These are phyloP conservation scores for Pseudorhiza aurosa DNA, from an alignment of 30 jellyfish, hydroid and myxozoan genomes.

Conservation along the genomic window DNA sequence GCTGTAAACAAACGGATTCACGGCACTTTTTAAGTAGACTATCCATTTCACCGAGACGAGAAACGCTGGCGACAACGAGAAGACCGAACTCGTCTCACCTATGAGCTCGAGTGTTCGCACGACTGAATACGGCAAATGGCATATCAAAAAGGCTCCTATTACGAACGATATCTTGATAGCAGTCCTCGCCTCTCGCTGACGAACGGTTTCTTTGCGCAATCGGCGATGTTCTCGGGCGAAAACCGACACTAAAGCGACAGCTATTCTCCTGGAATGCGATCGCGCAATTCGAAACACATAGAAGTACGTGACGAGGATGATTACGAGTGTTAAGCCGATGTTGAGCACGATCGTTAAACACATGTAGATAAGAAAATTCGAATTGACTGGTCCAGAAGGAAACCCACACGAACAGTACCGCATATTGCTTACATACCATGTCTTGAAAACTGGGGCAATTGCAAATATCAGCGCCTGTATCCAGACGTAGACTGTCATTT, in stretches of 20 bases:
- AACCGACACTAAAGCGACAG: slow-evolving; percentile 68
- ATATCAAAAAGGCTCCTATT: slow-evolving; percentile 74
- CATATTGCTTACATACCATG: slow-evolving; percentile 69
- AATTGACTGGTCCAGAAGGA: slow-evolving; percentile 32
- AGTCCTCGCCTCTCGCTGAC: slow-evolving; percentile 85
- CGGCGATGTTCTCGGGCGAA: slow-evolving; percentile 51
- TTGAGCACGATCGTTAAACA: slow-evolving; percentile 38
- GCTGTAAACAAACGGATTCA: slow-evolving; percentile 81
- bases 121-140: slow-evolving; percentile 82
- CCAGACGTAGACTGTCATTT: slow-evolving; percentile 64
- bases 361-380: slow-evolving; percentile 54
- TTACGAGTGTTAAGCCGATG: slow-evolving; percentile 58
- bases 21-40: slow-evolving; percentile 80
- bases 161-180: slow-evolving; percentile 81
- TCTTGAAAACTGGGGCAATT: slow-evolving; percentile 47
- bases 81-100: slow-evolving; percentile 19
- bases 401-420: slow-evolving; percentile 71
- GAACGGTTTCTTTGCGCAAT: slow-evolving; percentile 65
- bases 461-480: slow-evolving; percentile 75
- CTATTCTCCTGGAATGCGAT: slow-evolving; percentile 80
- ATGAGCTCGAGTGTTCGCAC: slow-evolving; percentile 65
- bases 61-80: slow-evolving; percentile 31
- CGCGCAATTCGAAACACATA: slow-evolving; percentile 87
- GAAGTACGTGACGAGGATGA: slow-evolving; percentile 76
- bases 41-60: slow-evolving; percentile 73